Evolutionary conservation across 2,888 invertebrate genomes (phyloP), one percentile per base, ranked within the genome.

Genomic region (Pocota personata): DNA sequence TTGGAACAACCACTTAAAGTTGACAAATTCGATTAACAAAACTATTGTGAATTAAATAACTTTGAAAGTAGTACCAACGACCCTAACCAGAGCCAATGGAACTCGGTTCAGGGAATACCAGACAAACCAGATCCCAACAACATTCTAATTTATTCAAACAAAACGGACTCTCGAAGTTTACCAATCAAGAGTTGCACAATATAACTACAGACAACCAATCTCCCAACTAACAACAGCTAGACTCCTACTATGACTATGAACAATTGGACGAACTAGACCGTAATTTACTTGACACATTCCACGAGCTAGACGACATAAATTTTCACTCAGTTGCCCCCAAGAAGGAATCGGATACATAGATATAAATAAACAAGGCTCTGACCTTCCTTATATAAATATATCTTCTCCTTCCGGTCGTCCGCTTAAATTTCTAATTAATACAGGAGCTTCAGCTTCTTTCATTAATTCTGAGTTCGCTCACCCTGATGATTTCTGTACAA

Each of bases 371-470:
- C n/a, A n/a, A n/a, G n/a, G n/a, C n/a, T n/a, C n/a, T n/a, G n/a
- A n/a, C n/a, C n/a, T n/a, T n/a, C n/a, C n/a, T n/a, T n/a, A n/a
- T n/a, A 82, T 75, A 7, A 50, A 75, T 16, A 62, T 82, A 12
- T 40, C 62, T 0, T 82, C 71, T 1, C 76, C 71, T 8, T 76
- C 62, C 21, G 72, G 24, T 37, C 24, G 24, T 24, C 24, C 24
- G 24, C 24, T 24, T 24, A 24, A 24, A 4, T 24, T 69, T 43
- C 21, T 62, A 27, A 69, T 69, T 24, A 16, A 78, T 40, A 55
- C 62, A 10, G 71, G 60, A 52, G 50, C 60, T n/a, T 60, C 50
- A 37, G 30, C 69, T 24, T 60, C 69, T 6, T 64, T 46, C 35
- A 30, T 77, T 21, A 60, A 60, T n/a, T 24, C 71, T 16, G 43